Percentiles rank a stretch among this genome's conserved stretches.
Conservation (phyloP, 2,888 invertebrate species). For the Peribatodes rhomboidaria region DNA sequence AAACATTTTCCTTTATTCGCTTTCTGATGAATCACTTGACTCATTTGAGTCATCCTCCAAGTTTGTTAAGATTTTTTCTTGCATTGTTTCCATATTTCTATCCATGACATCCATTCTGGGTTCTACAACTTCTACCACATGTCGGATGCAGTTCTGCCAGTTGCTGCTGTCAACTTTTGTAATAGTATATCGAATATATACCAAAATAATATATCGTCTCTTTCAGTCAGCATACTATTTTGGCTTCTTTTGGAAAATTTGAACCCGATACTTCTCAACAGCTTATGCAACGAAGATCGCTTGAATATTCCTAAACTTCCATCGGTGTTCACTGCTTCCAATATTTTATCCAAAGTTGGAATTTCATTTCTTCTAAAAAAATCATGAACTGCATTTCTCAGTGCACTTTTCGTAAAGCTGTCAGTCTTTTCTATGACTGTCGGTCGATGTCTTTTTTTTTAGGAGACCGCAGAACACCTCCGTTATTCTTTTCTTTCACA, state of each 20-base stretch:
- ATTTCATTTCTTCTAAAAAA: slow-evolving; percentile 12
- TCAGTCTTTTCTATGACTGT: slow-evolving; percentile 13
- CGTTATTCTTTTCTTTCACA: slow-evolving; percentile 4
- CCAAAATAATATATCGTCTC: neutral
- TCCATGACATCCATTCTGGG: neutral
- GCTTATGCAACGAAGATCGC: neutral
- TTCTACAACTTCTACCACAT: slow-evolving; percentile 2
- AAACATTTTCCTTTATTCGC: too few relatives aligned
- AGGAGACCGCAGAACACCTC: slow-evolving; percentile 1
- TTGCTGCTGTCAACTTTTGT: slow-evolving; percentile 4
- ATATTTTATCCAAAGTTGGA: slow-evolving; percentile 11
- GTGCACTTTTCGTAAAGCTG: slow-evolving; percentile 10
- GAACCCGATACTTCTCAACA: slow-evolving; percentile 2
- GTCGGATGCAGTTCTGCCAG: slow-evolving; percentile 4
- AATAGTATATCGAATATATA: neutral
- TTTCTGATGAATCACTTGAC: too few relatives aligned
- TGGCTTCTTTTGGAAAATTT: slow-evolving; percentile 1
- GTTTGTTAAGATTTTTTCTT: too few relatives aligned
- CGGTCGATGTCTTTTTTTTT: slow-evolving; percentile 6
- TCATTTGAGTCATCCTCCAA: too few relatives aligned
- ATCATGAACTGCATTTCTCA: slow-evolving; percentile 3
- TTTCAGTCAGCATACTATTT: slow-evolving; percentile 9
- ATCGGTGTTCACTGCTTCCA: slow-evolving; percentile 2
- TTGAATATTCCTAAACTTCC: slow-evolving; percentile 2
- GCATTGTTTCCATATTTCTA: slow-evolving; percentile 5